Conservation (phyloP, 2,113 vertebrate genomes). For the Microtus montanus region DNA sequence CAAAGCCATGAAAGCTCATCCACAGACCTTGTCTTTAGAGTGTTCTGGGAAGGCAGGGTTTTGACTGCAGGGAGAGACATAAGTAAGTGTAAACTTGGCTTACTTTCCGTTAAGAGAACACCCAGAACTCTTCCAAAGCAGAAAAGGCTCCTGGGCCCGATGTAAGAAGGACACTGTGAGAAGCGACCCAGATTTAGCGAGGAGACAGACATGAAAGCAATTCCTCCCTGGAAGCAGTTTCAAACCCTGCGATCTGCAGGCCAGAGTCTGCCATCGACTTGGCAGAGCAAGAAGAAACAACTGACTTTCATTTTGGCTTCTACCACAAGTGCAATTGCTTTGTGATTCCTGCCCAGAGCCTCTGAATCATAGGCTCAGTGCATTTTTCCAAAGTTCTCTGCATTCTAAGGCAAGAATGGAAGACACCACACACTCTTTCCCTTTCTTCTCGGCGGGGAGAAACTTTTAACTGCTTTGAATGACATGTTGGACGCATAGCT, state of each 20-base stretch:
- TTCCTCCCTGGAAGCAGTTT: slow-evolving; percentile 66
- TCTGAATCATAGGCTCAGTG: slow-evolving; percentile 36
- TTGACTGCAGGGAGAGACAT: not conserved
- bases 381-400: not conserved
- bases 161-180: slow-evolving; percentile 7
- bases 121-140: slow-evolving; percentile 32
- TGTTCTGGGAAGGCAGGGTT: slow-evolving; percentile 16
- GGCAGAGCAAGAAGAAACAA: slow-evolving; percentile 66
- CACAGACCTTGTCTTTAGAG: not conserved
- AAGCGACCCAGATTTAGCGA: slow-evolving; percentile 36
- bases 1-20: not conserved
- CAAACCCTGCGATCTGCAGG: not conserved
- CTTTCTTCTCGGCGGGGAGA: not conserved
- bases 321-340: not conserved
- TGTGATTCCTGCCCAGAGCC: not conserved
- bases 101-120: slow-evolving; percentile 53
- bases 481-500: not conserved
- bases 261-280: slow-evolving; percentile 59
- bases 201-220: slow-evolving; percentile 63
- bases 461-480: not conserved
- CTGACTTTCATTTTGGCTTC: slow-evolving; percentile 61
- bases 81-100: not conserved
- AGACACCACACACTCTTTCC: not conserved
- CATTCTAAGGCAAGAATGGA: not conserved
- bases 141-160: not conserved